Conservation (phyloP, 2,888 invertebrate genomes). For the Agrochola lota region DNA sequence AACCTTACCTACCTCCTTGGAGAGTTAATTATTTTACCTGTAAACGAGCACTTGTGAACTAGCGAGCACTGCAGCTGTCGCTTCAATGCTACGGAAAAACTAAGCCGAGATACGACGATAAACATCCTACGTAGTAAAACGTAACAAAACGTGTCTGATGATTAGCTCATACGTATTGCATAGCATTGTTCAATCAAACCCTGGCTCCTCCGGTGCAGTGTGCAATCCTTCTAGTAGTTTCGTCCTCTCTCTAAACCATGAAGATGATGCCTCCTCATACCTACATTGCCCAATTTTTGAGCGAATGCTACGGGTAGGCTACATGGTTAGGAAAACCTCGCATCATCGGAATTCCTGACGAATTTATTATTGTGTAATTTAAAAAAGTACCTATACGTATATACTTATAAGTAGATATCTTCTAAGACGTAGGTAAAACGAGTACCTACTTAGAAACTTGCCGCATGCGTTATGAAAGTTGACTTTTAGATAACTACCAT, state of each 20-base stretch:
- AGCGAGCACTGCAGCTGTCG: conserved; percentile 67
- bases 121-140: conserved; percentile 63
- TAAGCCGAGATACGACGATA: conserved; percentile 64
- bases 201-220: not conserved
- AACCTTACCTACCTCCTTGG: conserved; percentile 11
- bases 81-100: conserved; percentile 68
- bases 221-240: conserved; percentile 4
- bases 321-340: not conserved
- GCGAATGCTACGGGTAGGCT: not conserved
- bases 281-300: not conserved
- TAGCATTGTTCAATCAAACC: conserved; percentile 47
- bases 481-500: not conserved
- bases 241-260: not conserved
- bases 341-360: not conserved
- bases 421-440: not conserved
- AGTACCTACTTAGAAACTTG: not conserved
- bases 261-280: not conserved
- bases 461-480: not conserved
- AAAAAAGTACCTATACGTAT: not conserved
- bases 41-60: conserved; percentile 52
- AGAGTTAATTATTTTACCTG: conserved; percentile 36
- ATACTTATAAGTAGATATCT: not conserved
- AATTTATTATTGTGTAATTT: conserved; percentile 13
- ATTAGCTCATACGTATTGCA: conserved; percentile 58
- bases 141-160: conserved; percentile 51